Percentiles rank a stretch among this genome's conserved stretches.
Evolutionary conservation across 30 jellyfish, hydroid and myxozoan species (phyloP).

Genomic region (Pelagia noctiluca): DNA sequence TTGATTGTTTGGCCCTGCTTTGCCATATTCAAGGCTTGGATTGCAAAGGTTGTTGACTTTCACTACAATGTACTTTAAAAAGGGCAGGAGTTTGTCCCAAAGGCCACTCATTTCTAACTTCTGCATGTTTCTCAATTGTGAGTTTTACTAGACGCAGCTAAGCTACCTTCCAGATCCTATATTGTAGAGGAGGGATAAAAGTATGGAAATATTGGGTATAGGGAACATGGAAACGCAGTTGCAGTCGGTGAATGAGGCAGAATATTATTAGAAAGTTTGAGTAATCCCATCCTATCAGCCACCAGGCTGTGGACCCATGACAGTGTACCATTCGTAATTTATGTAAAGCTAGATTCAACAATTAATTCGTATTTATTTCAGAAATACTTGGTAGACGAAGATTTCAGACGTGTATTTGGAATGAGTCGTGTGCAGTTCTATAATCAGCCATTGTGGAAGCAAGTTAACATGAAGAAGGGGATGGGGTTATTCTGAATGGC

Average conservation of each 20-base stretch:
- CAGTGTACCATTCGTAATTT: background rate
- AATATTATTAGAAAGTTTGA: no score
- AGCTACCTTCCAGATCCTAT: no score
- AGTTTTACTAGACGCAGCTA: no score
- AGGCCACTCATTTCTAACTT: no score
- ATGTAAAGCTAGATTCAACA: background rate
- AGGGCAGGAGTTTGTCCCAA: no score
- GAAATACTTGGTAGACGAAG: conserved; percentile 77
- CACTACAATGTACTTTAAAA: no score
- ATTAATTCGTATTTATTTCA: conserved; percentile 2
- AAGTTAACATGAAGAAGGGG: conserved; percentile 54
- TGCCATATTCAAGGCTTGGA: background rate
- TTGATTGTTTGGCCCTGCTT: background rate
- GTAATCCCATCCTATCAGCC: no score
- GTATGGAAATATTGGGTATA: no score
- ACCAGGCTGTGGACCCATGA: background rate
- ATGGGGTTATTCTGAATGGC: conserved; percentile 51
- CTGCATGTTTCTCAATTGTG: no score
- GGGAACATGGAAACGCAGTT: no score
- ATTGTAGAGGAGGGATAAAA: no score
- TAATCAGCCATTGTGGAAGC: conserved; percentile 75
- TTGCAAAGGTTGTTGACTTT: background rate
- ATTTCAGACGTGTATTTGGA: conserved; percentile 62
- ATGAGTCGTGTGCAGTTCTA: conserved; percentile 70
- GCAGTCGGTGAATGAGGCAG: no score